Evolutionary conservation across 2,113 vertebrate genomes (phyloP).

Genomic region (Recurvirostra avosetta): DNA sequence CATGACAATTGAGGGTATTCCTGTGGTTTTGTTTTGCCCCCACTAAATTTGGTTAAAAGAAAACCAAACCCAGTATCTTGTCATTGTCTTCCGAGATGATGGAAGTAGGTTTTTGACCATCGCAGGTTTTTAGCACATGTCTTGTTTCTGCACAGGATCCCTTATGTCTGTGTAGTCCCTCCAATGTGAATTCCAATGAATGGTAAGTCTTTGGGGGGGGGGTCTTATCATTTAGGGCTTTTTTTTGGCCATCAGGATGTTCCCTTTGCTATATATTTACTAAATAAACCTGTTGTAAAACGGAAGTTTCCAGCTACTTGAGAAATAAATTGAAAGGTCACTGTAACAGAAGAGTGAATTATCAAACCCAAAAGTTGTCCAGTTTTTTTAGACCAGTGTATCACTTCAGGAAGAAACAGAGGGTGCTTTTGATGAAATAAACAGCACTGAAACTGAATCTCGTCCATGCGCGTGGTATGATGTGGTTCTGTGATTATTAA

Average conservation of each 20-base stretch:
- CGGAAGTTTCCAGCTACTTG: neutral
- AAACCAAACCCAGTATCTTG: neutral
- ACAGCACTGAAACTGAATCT: neutral
- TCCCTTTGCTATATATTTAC: neutral
- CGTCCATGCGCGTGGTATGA: accelerated
- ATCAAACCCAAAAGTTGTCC: neutral
- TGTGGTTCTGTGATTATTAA: neutral
- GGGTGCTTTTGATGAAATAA: neutral
- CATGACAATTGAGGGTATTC: neutral
- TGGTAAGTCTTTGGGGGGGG: neutral
- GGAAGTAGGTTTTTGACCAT: neutral
- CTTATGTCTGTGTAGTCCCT: neutral
- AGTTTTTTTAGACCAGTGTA: neutral
- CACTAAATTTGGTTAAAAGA: neutral
- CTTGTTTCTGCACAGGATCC: neutral
- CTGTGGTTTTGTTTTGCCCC: neutral
- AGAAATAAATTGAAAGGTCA: neutral
- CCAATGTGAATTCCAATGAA: neutral
- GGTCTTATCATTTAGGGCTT: neutral
- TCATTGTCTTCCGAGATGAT: neutral
- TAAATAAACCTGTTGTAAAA: neutral
- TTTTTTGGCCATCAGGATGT: neutral
- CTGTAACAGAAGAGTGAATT: neutral
- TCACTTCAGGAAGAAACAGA: neutral
- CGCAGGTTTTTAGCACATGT: neutral